A percentile compares a stretch with the other conserved stretches of the same genome.
Evolutionary conservation across 2,797 vertebrate species (phyloP).

Genomic region (Cryptoprocta ferox): DNA sequence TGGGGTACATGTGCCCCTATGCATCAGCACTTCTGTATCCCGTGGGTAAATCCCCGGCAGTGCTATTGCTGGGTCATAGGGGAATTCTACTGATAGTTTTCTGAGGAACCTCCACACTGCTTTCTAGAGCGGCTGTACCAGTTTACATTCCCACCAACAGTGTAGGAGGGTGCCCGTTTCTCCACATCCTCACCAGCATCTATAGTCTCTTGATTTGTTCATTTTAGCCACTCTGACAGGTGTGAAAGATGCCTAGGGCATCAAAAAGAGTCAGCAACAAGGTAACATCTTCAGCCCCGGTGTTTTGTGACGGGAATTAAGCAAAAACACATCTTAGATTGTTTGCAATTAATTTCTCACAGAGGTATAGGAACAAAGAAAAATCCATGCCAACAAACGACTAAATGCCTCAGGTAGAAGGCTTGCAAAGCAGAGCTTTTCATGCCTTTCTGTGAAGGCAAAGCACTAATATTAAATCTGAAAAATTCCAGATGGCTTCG

Average conservation of each 20-base stretch:
- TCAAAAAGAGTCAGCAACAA: not conserved
- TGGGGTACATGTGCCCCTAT: too few species aligned
- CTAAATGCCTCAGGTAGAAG: not conserved
- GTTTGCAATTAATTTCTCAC: slow-evolving; percentile 37
- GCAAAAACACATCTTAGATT: not conserved
- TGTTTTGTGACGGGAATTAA: not conserved
- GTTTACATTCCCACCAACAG: too few species aligned
- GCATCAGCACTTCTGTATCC: too few species aligned
- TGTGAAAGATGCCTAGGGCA: not conserved
- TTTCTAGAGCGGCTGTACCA: too few species aligned
- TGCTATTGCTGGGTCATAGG: too few species aligned
- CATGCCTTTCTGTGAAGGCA: slow-evolving; percentile 22
- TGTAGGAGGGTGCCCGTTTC: too few species aligned
- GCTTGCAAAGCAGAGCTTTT: not conserved
- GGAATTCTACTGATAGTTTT: too few species aligned
- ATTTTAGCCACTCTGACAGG: too few species aligned
- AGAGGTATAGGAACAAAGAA: slow-evolving; percentile 30
- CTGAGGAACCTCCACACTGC: too few species aligned
- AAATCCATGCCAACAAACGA: not conserved
- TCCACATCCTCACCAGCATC: too few species aligned
- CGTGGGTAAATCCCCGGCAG: too few species aligned
- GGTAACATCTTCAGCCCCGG: not conserved
- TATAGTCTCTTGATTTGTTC: too few species aligned
- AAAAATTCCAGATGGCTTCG: slow-evolving; percentile 77
- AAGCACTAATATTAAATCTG: slow-evolving; percentile 62